Conservation (phyloP, 2,797 vertebrate species). For the Spheniscus humboldti region DNA sequence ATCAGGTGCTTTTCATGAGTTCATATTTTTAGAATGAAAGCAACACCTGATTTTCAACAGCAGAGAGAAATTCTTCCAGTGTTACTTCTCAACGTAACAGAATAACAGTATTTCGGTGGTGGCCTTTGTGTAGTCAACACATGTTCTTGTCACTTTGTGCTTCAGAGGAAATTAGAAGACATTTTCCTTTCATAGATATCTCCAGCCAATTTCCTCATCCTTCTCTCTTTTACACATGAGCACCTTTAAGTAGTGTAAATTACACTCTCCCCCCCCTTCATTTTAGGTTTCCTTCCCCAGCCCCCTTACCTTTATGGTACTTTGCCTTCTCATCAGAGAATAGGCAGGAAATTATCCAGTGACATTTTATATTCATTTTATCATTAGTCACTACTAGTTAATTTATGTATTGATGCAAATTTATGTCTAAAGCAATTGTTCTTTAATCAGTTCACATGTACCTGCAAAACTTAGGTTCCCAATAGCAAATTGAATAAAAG, state of each 20-base stretch:
- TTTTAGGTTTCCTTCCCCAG: not conserved
- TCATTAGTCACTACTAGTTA: slow-evolving; percentile 14
- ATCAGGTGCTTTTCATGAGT: not conserved
- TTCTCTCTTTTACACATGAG: slow-evolving; percentile 37
- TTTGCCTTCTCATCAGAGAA: slow-evolving; percentile 19
- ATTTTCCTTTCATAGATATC: slow-evolving; percentile 27
- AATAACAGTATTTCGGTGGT: not conserved
- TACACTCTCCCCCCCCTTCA: not conserved
- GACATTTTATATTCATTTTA: slow-evolving; percentile 27
- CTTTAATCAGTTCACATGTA: slow-evolving; percentile 16
- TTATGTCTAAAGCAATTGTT: slow-evolving; percentile 18
- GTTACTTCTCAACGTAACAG: not conserved
- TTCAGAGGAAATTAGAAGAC: slow-evolving; percentile 52
- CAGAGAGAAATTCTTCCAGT: not conserved
- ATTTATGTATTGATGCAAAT: slow-evolving; percentile 35
- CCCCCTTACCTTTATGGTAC: not conserved
- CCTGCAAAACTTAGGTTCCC: not conserved
- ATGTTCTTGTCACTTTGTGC: not conserved
- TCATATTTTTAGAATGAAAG: slow-evolving; percentile 8
- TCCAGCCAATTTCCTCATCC: slow-evolving; percentile 31
- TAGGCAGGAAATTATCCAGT: slow-evolving; percentile 17
- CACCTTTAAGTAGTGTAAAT: slow-evolving; percentile 20
- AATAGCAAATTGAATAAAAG: slow-evolving; percentile 12
- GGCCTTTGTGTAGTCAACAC: slow-evolving; percentile 36
- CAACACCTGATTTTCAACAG: not conserved